phyloP scores from a whole-genome alignment of 1,140 invertebrate species.

The Polypedilum vanderplanki region DNA sequence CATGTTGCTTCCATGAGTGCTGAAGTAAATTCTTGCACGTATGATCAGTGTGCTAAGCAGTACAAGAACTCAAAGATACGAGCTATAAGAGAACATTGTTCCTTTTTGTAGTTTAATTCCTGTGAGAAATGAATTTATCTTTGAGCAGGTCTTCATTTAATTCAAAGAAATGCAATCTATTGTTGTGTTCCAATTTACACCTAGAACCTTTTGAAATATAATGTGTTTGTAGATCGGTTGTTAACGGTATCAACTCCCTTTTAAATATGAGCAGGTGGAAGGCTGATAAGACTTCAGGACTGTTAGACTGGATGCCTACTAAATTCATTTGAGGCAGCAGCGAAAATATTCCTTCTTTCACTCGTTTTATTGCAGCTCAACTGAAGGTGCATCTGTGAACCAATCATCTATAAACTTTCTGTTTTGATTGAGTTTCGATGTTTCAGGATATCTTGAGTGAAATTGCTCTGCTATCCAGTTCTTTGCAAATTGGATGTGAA shows the following conservation, averaged over 20 bases:
- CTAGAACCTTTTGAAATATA: background rate
- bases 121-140: background rate
- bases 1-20: constrained; percentile 32
- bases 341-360: background rate
- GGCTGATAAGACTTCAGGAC: background rate
- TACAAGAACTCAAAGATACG: constrained; percentile 38
- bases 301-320: background rate
- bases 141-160: background rate
- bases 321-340: background rate
- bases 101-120: constrained; percentile 31
- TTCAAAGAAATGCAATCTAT: background rate
- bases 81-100: constrained; percentile 32
- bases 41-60: constrained; percentile 35
- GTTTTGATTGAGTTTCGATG: background rate
- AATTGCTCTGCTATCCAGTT: background rate
- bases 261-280: background rate
- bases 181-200: background rate
- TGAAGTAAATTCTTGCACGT: constrained; percentile 37
- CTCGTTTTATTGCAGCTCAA: background rate
- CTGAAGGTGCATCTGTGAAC: background rate
- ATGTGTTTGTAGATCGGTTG: background rate
- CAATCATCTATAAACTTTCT: background rate
- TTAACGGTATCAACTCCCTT: background rate
- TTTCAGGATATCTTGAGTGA: background rate
- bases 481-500: background rate